phyloP scores from a whole-genome alignment of 2,888 invertebrate genomes.

The Seladonia tumulorum region DNA sequence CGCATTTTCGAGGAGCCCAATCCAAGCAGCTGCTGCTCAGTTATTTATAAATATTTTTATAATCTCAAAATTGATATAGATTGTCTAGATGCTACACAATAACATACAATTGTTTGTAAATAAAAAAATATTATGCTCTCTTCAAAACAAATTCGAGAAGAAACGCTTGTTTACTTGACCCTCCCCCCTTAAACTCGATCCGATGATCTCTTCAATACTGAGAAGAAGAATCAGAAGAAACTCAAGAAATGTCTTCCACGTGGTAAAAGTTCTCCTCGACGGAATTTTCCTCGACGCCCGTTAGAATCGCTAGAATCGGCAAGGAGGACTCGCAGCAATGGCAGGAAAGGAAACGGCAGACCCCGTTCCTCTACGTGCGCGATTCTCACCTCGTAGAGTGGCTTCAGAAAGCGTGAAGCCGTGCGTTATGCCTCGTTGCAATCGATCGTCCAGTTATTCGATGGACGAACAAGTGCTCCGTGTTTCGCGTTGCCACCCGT shows the following conservation, averaged over 20 bases:
- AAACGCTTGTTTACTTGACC: too few relatives aligned
- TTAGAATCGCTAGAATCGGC: constrained; percentile 11
- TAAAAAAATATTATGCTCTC: too few relatives aligned
- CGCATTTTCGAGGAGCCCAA: too few relatives aligned
- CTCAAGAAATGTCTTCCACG: neutral
- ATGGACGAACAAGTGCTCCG: constrained; percentile 46
- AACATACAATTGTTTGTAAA: too few relatives aligned
- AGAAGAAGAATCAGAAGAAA: neutral
- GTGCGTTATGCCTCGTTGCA: constrained; percentile 65
- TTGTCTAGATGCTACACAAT: too few relatives aligned
- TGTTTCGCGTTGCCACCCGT: neutral
- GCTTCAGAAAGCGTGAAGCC: constrained; percentile 76
- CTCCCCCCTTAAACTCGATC: neutral
- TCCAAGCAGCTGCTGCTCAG: too few relatives aligned
- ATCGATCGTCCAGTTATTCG: constrained; percentile 68
- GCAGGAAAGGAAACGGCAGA: constrained; percentile 44
- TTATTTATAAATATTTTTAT: too few relatives aligned
- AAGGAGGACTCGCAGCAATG: neutral
- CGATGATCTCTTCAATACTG: neutral
- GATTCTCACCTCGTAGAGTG: constrained; percentile 68
- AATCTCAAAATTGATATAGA: too few relatives aligned
- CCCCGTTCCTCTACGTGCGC: constrained; percentile 37
- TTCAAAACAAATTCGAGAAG: too few relatives aligned
- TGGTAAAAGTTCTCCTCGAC: neutral
- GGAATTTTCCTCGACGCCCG: neutral